Conservation (phyloP, 2,113 vertebrate species). For the Perca flavescens region DNA sequence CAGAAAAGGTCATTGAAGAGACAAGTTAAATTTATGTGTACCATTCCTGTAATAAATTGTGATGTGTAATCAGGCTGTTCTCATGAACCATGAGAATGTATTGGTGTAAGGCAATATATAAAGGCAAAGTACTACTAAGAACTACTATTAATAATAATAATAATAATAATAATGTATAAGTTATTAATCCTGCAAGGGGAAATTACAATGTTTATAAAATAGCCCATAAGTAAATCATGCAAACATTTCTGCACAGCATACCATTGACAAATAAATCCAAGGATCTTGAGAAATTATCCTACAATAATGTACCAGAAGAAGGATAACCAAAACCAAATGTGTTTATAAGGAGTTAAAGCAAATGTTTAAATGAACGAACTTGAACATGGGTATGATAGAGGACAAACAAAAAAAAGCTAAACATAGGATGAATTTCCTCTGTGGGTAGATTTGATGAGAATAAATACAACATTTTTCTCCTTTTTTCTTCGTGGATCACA, state of each 20-base stretch:
- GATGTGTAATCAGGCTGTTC: neutral
- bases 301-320: neutral
- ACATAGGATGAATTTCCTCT: neutral
- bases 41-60: neutral
- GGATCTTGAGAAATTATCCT: neutral
- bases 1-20: slow-evolving; percentile 11
- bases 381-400: neutral
- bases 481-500: neutral
- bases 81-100: neutral
- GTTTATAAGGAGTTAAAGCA: neutral
- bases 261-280: neutral
- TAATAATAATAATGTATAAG: too few species aligned
- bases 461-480: neutral
- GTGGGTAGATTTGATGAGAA: neutral
- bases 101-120: neutral
- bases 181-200: too few species aligned
- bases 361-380: neutral
- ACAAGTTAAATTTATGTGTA: neutral
- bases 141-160: too few species aligned
- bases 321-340: neutral
- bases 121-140: neutral
- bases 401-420: neutral
- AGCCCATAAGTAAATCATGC: neutral
- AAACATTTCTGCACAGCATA: neutral
- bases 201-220: too few species aligned